These are phyloP conservation scores for Zophobas atratus DNA, from an alignment of 1,140 invertebrate species.

Conservation along the genomic window DNA sequence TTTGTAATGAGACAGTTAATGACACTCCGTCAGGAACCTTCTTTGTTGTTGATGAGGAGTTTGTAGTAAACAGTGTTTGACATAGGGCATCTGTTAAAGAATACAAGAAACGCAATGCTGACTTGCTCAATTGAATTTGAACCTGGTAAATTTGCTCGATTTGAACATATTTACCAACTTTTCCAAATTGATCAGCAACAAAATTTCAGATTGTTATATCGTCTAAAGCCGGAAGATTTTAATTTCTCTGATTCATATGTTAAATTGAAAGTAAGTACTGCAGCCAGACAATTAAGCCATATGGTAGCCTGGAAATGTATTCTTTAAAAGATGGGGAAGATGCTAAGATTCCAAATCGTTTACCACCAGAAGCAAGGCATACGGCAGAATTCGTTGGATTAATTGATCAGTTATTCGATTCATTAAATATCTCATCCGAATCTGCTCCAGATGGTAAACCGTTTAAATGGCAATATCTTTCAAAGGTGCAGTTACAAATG, in stretches of 20 bases:
- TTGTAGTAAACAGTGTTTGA: slow-evolving; percentile 35
- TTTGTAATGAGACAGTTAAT: slow-evolving; percentile 24
- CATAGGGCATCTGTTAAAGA: slow-evolving; percentile 49
- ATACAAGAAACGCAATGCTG: slow-evolving; percentile 47
- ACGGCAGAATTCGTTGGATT: slow-evolving; percentile 51
- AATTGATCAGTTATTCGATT: slow-evolving; percentile 50
- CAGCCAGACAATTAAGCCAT: slow-evolving; percentile 47
- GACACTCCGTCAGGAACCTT: not conserved
- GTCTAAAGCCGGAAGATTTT: slow-evolving; percentile 38
- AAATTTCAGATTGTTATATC: slow-evolving; percentile 27
- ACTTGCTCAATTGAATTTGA: slow-evolving; percentile 39
- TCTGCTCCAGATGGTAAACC: slow-evolving; percentile 34
- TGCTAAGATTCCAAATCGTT: slow-evolving; percentile 3
- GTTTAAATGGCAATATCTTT: not conserved
- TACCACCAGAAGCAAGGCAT: slow-evolving; percentile 48
- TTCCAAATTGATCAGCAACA: slow-evolving; percentile 29
- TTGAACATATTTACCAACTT: slow-evolving; percentile 38
- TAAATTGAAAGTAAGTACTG: slow-evolving; percentile 52
- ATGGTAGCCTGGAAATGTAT: slow-evolving; percentile 19
- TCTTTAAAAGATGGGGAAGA: not conserved
- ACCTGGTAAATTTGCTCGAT: slow-evolving; percentile 37
- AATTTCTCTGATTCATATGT: slow-evolving; percentile 47
- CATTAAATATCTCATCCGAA: slow-evolving; percentile 41
- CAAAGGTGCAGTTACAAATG: slow-evolving; percentile 9
- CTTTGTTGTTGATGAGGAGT: slow-evolving; percentile 29